Base-by-base conservation (phyloP, 2,113 vertebrate genomes). In the Nestor notabilis region DNA sequence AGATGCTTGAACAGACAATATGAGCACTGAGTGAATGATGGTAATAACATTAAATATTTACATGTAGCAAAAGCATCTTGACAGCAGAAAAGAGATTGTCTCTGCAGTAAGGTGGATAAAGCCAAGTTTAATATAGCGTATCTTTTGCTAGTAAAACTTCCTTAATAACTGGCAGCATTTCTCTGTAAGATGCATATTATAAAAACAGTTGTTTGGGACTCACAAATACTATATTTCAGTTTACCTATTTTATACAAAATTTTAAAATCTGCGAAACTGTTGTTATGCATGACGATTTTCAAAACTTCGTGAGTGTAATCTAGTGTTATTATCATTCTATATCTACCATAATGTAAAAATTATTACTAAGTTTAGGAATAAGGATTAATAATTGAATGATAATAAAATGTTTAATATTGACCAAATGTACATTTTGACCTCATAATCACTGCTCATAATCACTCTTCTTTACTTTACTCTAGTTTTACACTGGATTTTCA, bases 1-100 rank as follows among this genome's bases (percentile, higher is more conserved):
- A 97, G 98, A 96, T 95, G 97, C 98, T 97, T 97, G 97, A 98
- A 94, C 97, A 98, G 98, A 97, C 97, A 97, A 88, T 97, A 69
- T 84, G 91, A 98, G 87, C 95, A 69, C 92, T 87, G 97, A 97
- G 95, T 97, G 98, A 98, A 96, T 97, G 97, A 97, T 97, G 97
- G 98, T 97, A 94, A 96, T 94, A 94, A 74, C 97, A 98, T 98
- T 96, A 98, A 98, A 98, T 98, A 98, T 98, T 98, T 98, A 98
- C 95, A 95, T 96, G 87, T 14, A 66, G 88, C 88, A 97, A 97
- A 97, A 96, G 90, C 94, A 58, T 83, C 90, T 83, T 84, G 77
- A 96, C 95, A 96, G 94, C 72, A 95, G 90, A 90, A 93, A 87
- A 95, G 93, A 94, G 75, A 43, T 80, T 14, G 71, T 86, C 87